Conservation (phyloP, 2,888 invertebrate species). For the Ommatoiulus sabulosus region DNA sequence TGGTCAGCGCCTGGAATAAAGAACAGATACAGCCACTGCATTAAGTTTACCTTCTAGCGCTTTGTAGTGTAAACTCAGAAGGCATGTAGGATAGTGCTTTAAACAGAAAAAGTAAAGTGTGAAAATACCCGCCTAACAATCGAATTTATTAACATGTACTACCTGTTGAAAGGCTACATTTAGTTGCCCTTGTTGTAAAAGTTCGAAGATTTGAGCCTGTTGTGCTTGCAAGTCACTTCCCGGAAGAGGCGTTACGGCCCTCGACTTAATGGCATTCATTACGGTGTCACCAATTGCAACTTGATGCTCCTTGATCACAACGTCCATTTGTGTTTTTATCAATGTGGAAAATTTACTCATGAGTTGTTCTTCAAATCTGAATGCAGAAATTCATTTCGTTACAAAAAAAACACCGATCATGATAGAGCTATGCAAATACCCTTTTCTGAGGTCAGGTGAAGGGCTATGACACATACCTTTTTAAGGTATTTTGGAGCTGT, state of each 20-base stretch:
- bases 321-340: conserved; percentile 66
- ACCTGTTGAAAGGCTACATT: conserved; percentile 87
- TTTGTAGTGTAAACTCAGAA: too few species aligned
- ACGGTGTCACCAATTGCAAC: conserved; percentile 73
- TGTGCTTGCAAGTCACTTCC: conserved; percentile 72
- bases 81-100: too few species aligned
- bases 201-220: conserved; percentile 77
- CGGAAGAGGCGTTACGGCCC: conserved; percentile 81
- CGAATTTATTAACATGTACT: conserved; percentile 42
- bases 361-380: conserved; percentile 67
- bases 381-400: neutral
- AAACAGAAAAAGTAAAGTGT: too few species aligned
- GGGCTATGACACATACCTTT: neutral
- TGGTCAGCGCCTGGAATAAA: conserved; percentile 79
- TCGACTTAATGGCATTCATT: conserved; percentile 75
- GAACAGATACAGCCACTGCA: conserved; percentile 54
- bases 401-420: neutral
- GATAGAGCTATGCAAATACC: neutral
- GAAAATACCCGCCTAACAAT: neutral
- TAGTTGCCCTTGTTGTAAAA: conserved; percentile 78
- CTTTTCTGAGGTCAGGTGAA: neutral
- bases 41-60: neutral
- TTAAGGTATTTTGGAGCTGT: conserved; percentile 39
- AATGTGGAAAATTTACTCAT: conserved; percentile 64
- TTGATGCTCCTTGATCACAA: conserved; percentile 72